These are phyloP conservation scores for Laterallus jamaicensis DNA, from an alignment of 2,113 vertebrate genomes.

Conservation along the genomic window DNA sequence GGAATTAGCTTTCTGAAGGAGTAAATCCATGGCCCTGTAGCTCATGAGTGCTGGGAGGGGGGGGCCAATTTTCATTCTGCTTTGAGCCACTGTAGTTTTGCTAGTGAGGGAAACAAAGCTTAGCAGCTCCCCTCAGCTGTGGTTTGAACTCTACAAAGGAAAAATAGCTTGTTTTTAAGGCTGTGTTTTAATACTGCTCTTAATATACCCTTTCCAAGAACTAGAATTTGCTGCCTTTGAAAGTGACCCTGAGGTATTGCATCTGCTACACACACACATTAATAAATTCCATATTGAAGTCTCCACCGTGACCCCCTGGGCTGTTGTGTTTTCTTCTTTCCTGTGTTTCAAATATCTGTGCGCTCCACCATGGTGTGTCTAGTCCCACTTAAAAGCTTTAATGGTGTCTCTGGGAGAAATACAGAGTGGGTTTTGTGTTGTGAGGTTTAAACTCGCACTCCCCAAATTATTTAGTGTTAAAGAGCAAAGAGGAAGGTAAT, in stretches of 20 bases:
- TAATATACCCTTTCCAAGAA: conserved; percentile 43
- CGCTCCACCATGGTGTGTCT: background rate
- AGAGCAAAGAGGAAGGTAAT: background rate
- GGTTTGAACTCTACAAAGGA: background rate
- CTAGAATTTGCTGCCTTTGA: conserved; percentile 39
- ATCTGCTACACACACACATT: conserved; percentile 34
- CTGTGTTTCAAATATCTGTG: background rate
- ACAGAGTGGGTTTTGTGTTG: background rate
- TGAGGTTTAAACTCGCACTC: background rate
- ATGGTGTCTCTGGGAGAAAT: background rate
- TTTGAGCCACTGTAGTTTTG: background rate
- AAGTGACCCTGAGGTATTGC: conserved; percentile 46
- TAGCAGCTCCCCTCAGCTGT: background rate
- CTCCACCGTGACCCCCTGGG: background rate
- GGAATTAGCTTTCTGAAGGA: background rate
- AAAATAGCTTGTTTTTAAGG: background rate
- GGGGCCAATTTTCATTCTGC: background rate
- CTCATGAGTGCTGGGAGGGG: background rate
- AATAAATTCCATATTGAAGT: conserved; percentile 48
- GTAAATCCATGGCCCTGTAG: conserved; percentile 11
- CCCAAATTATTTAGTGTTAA: background rate
- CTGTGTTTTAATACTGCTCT: background rate
- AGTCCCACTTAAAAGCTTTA: background rate
- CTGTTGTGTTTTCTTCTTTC: background rate
- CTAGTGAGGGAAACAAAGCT: background rate